phyloP scores from a whole-genome alignment of 2,113 vertebrate species.

The Trematocara zebra region DNA sequence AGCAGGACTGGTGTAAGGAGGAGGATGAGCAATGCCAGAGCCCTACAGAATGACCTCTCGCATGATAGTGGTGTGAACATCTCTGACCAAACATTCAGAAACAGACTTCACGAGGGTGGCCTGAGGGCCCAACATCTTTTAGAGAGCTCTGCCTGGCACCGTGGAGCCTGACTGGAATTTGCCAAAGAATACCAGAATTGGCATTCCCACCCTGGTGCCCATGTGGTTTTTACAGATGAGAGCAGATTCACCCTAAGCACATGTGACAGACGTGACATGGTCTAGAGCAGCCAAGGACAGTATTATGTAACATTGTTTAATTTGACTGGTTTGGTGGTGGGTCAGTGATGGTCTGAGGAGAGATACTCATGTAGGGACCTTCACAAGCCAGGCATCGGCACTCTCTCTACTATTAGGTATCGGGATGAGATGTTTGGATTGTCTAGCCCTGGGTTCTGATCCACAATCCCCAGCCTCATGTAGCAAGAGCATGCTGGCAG shows the following conservation, averaged over 20 bases:
- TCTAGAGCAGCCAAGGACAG: background rate
- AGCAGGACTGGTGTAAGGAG: background rate
- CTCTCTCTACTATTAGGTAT: background rate
- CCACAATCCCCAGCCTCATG: background rate
- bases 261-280: background rate
- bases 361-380: background rate
- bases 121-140: background rate
- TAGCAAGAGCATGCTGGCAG: background rate
- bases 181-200: background rate
- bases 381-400: rapidly evolving
- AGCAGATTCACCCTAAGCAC: background rate
- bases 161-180: background rate
- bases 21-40: background rate
- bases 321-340: background rate
- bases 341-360: background rate
- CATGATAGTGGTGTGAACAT: background rate
- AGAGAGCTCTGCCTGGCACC: background rate
- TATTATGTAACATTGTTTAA: background rate
- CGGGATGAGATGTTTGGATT: background rate
- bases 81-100: background rate
- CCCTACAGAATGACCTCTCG: background rate
- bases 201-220: background rate
- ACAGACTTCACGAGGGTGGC: background rate
- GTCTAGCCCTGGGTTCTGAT: background rate
- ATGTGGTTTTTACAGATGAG: background rate